Conservation (phyloP, 92 coral and sea anemone genomes). For the Paragorgia papillata region DNA sequence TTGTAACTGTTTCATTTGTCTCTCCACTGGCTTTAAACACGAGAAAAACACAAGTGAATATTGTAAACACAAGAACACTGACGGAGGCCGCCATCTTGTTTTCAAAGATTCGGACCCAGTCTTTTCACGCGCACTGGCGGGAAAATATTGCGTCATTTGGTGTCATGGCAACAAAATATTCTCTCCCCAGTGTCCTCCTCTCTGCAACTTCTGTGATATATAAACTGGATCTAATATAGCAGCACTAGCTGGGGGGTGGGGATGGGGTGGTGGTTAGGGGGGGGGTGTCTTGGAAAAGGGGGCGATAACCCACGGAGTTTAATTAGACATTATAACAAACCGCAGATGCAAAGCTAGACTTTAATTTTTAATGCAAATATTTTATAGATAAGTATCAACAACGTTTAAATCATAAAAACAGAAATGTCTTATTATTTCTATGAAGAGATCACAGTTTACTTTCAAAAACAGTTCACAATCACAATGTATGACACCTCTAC, state of each 20-base stretch:
- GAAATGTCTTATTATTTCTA: too few species aligned
- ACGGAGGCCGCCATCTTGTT: constrained; percentile 13
- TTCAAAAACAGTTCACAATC: background rate
- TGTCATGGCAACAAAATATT: too few species aligned
- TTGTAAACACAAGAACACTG: background rate
- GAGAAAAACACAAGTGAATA: background rate
- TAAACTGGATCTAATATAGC: too few species aligned
- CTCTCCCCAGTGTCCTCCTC: too few species aligned
- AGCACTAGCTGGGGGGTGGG: too few species aligned
- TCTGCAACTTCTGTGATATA: too few species aligned
- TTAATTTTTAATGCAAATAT: background rate
- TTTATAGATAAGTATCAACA: background rate
- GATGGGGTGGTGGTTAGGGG: too few species aligned
- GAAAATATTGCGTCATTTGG: too few species aligned
- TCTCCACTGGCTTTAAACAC: background rate
- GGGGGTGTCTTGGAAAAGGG: too few species aligned
- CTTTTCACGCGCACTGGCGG: constrained; percentile 3
- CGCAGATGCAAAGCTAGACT: background rate
- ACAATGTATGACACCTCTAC: background rate
- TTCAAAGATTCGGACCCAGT: constrained; percentile 16
- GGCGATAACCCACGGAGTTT: too few species aligned
- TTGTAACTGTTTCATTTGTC: constrained; percentile 3
- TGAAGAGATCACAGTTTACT: too few species aligned
- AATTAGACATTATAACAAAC: too few species aligned
- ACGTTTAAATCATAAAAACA: background rate